Conservation (phyloP, 2,113 vertebrate species). For the Ailuropoda melanoleuca region DNA sequence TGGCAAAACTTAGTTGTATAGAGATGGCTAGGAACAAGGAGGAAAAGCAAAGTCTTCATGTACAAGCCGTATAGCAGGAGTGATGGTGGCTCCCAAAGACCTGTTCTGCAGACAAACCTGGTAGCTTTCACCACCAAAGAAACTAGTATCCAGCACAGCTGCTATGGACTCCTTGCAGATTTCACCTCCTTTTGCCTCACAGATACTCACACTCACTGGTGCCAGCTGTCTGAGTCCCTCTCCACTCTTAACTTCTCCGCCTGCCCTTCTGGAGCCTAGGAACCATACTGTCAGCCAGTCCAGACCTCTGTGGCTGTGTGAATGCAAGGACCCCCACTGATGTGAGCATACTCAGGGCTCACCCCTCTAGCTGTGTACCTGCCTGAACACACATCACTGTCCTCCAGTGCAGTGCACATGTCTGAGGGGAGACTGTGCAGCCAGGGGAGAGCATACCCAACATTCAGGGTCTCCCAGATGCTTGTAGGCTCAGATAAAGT, state of each 20-base stretch:
- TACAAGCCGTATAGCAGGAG: not conserved
- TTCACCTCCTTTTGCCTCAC: not conserved
- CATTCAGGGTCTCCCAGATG: not conserved
- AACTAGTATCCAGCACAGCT: not conserved
- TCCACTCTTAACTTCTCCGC: too few species aligned
- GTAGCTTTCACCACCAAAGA: not conserved
- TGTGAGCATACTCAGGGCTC: not conserved
- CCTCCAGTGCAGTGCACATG: not conserved
- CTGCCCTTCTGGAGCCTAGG: not conserved
- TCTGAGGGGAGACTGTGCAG: not conserved
- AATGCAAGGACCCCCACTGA: not conserved
- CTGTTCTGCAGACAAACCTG: not conserved
- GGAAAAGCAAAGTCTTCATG: not conserved
- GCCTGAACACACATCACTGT: not conserved
- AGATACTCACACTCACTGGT: not conserved
- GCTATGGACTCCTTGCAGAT: not conserved
- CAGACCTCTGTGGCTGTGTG: not conserved
- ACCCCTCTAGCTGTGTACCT: not conserved
- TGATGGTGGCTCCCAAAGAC: not conserved
- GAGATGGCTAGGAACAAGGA: not conserved
- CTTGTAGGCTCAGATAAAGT: not conserved
- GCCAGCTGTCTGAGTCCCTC: not conserved
- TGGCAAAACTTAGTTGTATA: not conserved
- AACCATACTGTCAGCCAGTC: not conserved
- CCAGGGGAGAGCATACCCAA: not conserved